Evolutionary conservation across 2,888 invertebrate genomes (phyloP).

Genomic region (Chymomyza fuscimana): DNA sequence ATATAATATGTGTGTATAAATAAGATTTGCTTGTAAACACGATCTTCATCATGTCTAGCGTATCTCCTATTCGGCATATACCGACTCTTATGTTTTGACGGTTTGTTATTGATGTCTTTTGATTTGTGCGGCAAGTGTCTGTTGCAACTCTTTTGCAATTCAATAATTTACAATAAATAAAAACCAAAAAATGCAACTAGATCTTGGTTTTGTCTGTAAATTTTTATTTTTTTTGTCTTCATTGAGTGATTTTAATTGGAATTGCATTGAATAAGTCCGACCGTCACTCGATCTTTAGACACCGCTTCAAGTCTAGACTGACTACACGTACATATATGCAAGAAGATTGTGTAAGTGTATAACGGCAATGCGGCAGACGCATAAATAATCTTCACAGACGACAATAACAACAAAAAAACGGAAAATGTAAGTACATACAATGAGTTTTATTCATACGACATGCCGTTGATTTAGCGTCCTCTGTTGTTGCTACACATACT

Average conservation of each 20-base stretch:
- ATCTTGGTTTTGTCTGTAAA: neutral
- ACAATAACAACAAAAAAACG: conserved; percentile 17
- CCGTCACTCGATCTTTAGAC: neutral
- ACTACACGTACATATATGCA: neutral
- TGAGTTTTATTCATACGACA: conserved; percentile 20
- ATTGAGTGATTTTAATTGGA: neutral
- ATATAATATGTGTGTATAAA: too few relatives aligned
- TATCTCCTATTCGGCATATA: neutral
- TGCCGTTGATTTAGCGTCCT: conserved; percentile 58
- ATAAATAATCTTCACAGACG: conserved; percentile 45
- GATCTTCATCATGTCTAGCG: neutral
- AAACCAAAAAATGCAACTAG: neutral
- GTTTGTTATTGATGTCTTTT: neutral
- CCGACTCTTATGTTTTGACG: neutral
- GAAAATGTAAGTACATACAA: conserved; percentile 23
- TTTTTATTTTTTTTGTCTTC: neutral
- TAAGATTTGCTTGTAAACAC: too few relatives aligned
- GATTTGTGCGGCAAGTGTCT: neutral
- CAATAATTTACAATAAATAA: neutral
- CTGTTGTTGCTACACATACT: conserved; percentile 30
- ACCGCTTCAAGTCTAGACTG: neutral
- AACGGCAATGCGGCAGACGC: conserved; percentile 43
- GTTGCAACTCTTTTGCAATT: neutral
- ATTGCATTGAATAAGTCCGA: neutral
- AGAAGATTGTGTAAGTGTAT: neutral